Evolutionary conservation across 2,797 vertebrate species (phyloP).

Genomic region (Halcyon chelicuti): DNA sequence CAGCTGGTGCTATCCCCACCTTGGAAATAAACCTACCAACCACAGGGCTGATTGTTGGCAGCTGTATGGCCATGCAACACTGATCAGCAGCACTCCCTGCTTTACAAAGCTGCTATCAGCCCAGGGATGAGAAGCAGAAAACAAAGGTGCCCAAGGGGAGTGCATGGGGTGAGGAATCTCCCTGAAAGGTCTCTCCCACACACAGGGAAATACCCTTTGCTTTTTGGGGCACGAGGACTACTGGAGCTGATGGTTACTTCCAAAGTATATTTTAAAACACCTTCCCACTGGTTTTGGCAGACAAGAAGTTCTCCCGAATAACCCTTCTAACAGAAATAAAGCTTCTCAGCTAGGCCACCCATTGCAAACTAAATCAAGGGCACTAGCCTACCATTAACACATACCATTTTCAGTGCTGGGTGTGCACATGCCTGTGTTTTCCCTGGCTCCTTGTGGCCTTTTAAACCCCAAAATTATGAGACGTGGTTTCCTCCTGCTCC

Average conservation of each 20-base stretch:
- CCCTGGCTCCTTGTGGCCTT: neutral
- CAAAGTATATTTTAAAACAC: neutral
- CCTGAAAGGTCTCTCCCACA: neutral
- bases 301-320: neutral
- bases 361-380: neutral
- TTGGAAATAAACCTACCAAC: neutral
- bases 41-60: rapidly evolving
- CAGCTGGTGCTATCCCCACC: neutral
- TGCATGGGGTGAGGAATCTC: neutral
- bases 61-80: rapidly evolving
- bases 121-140: neutral
- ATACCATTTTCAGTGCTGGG: neutral
- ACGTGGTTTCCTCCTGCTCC: neutral
- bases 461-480: neutral
- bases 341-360: neutral
- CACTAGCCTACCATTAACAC: neutral
- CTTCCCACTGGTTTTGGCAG: neutral
- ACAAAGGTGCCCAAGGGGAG: neutral
- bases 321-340: neutral
- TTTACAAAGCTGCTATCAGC: rapidly evolving
- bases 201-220: neutral
- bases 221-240: neutral
- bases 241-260: neutral
- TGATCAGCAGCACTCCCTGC: neutral
- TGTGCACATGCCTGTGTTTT: neutral